These are phyloP conservation scores for Simalia tracyae DNA, from an alignment of 2,797 vertebrate species.

Conservation along the genomic window DNA sequence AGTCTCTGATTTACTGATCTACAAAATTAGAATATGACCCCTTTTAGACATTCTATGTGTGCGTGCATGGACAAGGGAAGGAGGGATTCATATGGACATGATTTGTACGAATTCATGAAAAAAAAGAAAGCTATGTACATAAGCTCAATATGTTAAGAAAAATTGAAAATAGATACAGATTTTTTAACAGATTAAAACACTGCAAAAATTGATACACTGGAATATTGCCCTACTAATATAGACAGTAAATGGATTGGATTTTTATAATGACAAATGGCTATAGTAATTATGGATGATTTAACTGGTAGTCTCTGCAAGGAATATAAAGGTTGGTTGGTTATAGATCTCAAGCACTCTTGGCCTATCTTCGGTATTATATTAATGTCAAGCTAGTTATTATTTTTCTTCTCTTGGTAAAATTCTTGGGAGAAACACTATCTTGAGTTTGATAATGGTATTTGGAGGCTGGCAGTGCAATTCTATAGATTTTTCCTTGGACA, in stretches of 20 bases:
- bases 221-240: not conserved
- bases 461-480: not conserved
- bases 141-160: not conserved
- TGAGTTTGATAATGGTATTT: constrained; percentile 50
- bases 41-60: not conserved
- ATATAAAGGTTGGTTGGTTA: not conserved
- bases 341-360: not conserved
- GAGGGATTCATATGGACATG: not conserved
- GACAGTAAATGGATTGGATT: not conserved
- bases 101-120: not conserved
- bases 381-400: constrained; percentile 26
- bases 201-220: not conserved
- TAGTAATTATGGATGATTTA: not conserved
- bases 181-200: not conserved
- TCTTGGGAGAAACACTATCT: constrained; percentile 51
- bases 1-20: not conserved
- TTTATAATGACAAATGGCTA: not conserved
- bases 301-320: not conserved
- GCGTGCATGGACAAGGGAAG: not conserved
- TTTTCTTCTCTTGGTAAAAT: constrained; percentile 44
- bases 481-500: not conserved
- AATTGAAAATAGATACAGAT: not conserved
- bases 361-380: not conserved
- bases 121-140: not conserved
- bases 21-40: not conserved